phyloP scores from a whole-genome alignment of 23 tunicate species.

The Ascidia mentula region DNA sequence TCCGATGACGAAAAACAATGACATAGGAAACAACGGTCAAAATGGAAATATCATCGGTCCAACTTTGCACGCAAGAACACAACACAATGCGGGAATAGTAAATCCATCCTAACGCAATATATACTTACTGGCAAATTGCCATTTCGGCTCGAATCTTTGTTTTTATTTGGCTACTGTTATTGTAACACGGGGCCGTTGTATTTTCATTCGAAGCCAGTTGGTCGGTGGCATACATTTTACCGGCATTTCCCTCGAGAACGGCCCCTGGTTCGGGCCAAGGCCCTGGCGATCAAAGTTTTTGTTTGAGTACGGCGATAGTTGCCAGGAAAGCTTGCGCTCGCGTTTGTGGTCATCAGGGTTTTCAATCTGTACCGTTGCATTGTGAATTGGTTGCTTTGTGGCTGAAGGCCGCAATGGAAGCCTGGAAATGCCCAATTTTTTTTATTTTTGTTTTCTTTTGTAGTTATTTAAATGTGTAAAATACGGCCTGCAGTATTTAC shows the following conservation, averaged over 20 bases:
- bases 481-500: too few relatives aligned
- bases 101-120: too few relatives aligned
- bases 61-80: too few relatives aligned
- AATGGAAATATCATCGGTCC: too few relatives aligned
- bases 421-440: too few relatives aligned
- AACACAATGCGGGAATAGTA: too few relatives aligned
- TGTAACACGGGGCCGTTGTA: conserved; percentile 37
- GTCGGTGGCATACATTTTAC: conserved; percentile 88
- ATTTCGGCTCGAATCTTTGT: background rate
- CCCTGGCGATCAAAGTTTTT: conserved; percentile 89
- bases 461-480: too few relatives aligned
- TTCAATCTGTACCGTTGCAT: background rate
- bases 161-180: background rate
- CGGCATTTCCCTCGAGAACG: conserved; percentile 85
- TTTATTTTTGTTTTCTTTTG: too few relatives aligned
- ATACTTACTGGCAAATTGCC: too few relatives aligned
- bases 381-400: background rate
- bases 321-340: conserved; percentile 76
- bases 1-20: too few relatives aligned
- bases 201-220: conserved; percentile 88
- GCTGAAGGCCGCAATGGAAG: background rate
- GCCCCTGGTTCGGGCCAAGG: conserved; percentile 91
- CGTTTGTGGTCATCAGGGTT: background rate
- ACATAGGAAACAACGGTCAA: too few relatives aligned
- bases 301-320: conserved; percentile 82